Evolutionary conservation across 2,113 vertebrate species (phyloP), one percentile per base, ranked within the genome.

Genomic region (Sylvia atricapilla): DNA sequence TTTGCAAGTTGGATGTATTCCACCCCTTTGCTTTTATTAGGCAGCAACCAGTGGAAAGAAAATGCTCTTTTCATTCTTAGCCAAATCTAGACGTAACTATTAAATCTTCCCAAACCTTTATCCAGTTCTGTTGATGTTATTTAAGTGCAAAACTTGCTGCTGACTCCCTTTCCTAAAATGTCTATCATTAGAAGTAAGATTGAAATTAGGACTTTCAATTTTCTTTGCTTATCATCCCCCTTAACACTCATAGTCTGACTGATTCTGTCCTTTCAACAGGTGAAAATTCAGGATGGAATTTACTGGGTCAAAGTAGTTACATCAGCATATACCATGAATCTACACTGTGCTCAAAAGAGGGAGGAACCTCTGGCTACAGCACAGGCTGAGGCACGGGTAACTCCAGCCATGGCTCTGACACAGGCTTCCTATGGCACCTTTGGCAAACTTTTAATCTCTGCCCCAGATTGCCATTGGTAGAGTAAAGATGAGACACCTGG

Each of bases 1-100:
- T 96, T 89, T 95, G 90, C 90, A 84, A 96, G 91, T 94, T 76
- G 81, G 84, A 90, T 76, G 23, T 72, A 46, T 86, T 95, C 95
- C 93, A 94, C 55, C 87, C 63, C 74, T 94, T 62, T 89, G 89
- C 82, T 95, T 94, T 94, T 89, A 60, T 63, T 76, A 77, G 84
- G 79, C 43, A 95, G 93, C 60, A 89, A 94, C 87, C 50, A 49
- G 90, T 84, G 73, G 94, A 97, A 95, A 94, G 79, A 93, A 92
- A 96, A 76, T 0, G 23, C 25, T 91, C 78, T 88, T 92, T 96
- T 84, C 43, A 73, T 90, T 86, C 89, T 82, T 68, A 83, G 67
- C 87, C 60, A 93, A 77, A 93, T 81, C 52, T 49, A 87, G 74
- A 55, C 0, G 3, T 46, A 92, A 58, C 59, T 80, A 59, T 80